Evolutionary conservation across 2,113 vertebrate genomes (phyloP).

Genomic region (Laterallus jamaicensis): DNA sequence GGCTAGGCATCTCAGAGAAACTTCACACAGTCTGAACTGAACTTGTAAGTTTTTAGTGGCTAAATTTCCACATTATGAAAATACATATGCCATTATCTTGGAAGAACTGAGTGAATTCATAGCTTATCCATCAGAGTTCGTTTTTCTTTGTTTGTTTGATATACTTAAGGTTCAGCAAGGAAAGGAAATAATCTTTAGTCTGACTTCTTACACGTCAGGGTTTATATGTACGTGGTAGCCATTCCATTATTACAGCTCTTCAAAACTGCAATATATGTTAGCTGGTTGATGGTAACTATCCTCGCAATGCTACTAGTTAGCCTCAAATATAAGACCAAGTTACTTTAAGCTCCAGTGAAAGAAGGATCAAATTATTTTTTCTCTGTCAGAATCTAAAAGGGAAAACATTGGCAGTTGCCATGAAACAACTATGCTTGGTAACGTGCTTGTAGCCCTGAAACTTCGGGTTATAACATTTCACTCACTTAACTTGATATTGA

Average conservation of each 20-base stretch:
- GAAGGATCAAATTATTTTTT: neutral
- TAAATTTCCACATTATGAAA: neutral
- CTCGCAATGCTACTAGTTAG: neutral
- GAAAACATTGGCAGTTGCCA: neutral
- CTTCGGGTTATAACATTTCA: neutral
- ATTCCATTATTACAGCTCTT: neutral
- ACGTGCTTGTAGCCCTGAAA: neutral
- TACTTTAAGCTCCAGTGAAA: neutral
- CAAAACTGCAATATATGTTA: neutral
- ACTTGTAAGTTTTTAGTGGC: neutral
- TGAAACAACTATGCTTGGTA: neutral
- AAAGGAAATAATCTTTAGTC: neutral
- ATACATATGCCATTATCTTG: neutral
- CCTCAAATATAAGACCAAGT: neutral
- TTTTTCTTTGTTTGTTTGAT: neutral
- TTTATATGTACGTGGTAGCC: neutral
- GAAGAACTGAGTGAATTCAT: neutral
- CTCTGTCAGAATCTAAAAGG: neutral
- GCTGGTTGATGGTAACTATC: neutral
- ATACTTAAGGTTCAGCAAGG: neutral
- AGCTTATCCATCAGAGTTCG: neutral
- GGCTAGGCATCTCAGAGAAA: neutral
- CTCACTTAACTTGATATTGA: neutral
- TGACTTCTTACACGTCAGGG: neutral
- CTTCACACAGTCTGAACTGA: neutral